Base-by-base conservation (phyloP, 2,113 vertebrate species). In the Chloebia gouldiae region DNA sequence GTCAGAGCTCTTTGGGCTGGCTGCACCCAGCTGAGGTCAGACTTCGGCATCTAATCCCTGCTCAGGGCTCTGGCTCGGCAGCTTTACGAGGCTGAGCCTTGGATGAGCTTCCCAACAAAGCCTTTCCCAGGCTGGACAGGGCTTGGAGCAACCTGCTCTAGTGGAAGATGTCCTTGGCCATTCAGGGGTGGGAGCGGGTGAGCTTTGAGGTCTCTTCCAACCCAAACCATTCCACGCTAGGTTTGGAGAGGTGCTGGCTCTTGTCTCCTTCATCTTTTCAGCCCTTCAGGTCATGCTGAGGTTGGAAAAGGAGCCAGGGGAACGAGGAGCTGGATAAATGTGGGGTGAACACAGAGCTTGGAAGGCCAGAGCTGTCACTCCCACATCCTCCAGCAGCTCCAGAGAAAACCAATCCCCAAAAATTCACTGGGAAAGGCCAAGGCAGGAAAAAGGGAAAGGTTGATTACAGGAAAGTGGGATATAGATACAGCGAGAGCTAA, bases 381-480 rank as follows among this genome's bases (percentile, higher is more conserved):
- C 82, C 66, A 16, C 60, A 17, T 88, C 88, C 60, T 82, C 39
- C 87, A 73, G 63, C 89, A 77, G 64, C 84, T 89, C 44, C 68
- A 33, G 57, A 87, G 79, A 28, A 83, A 93, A 59, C 31, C 56
- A 33, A 42, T 80, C n/a, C 57, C 85, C 68, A 49, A 25, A 19
- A 83, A 73, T 60, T 49, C 3, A 0, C 37, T 73, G 79, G 76
- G 79, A 93, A 83, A 95, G 88, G 79, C 91, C 81, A 23, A 69
- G 81, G 53, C 73, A 87, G 76, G 92, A 54, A 90, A 81, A 69
- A 47, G 60, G 65, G 75, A 77, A 90, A 94, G 76, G 93, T 7
- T 80, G 80, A 73, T 88, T 92, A 75, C 75, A 90, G 94, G 85
- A 82, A 94, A 91, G 75, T 69, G 81, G 82, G 91, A 86, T 86